Evolutionary conservation across 2,797 vertebrate species (phyloP).

Genomic region (Pseudochromis fuscus): DNA sequence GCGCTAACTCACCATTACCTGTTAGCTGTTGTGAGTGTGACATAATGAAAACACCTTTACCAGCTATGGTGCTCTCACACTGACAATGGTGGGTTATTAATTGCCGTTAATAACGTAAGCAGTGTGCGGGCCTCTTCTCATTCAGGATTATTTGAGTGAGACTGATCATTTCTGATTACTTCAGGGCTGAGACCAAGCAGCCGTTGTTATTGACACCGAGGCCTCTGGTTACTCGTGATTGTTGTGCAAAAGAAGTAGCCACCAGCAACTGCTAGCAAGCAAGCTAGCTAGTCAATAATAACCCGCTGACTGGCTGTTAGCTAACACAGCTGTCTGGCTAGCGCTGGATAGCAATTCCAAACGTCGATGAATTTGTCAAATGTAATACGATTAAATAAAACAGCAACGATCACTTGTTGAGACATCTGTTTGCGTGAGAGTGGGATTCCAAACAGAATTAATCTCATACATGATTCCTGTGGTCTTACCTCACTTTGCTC

Average conservation of each 20-base stretch:
- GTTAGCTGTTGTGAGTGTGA: slow-evolving; percentile 16
- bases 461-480: neutral
- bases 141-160: neutral
- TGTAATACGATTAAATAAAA: neutral
- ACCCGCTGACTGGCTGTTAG: slow-evolving; percentile 67
- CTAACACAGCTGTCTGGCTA: slow-evolving; percentile 68
- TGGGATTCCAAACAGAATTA: rapidly evolving
- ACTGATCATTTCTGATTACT: slow-evolving; percentile 7
- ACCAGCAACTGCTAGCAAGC: slow-evolving; percentile 52
- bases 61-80: slow-evolving; percentile 6
- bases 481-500: slow-evolving; percentile 76
- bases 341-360: slow-evolving; percentile 43
- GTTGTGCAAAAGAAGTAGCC: slow-evolving; percentile 31
- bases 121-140: neutral
- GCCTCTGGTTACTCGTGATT: slow-evolving; percentile 36
- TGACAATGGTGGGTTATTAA: neutral
- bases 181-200: neutral
- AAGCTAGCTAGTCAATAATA: slow-evolving; percentile 56
- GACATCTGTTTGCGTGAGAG: rapidly evolving
- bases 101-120: slow-evolving; percentile 1
- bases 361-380: slow-evolving; percentile 62
- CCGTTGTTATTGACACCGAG: slow-evolving; percentile 5
- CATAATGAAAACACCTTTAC: slow-evolving; percentile 9
- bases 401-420: rapidly evolving
- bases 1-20: neutral